These are phyloP conservation scores for Drosophila atroscutellata DNA, from an alignment of 2,888 invertebrate genomes.

Conservation along the genomic window DNA sequence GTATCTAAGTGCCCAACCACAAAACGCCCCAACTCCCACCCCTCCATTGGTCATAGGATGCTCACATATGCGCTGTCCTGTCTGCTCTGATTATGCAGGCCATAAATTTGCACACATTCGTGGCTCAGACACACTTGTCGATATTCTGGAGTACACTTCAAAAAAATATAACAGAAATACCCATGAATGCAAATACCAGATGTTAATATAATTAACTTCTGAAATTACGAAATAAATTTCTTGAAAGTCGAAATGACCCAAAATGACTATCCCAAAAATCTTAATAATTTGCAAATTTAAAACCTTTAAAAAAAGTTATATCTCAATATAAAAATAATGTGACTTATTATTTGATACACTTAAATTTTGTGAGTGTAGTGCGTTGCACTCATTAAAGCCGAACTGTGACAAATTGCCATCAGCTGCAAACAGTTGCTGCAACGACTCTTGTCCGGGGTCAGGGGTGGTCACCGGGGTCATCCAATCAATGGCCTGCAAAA, in stretches of 20 bases:
- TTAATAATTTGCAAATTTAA: background rate
- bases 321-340: background rate
- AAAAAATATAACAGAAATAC: background rate
- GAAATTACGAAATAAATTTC: background rate
- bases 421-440: constrained; percentile 63
- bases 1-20: constrained; percentile 35
- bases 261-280: background rate
- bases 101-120: constrained; percentile 63
- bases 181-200: background rate
- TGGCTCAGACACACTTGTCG: constrained; percentile 39
- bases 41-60: constrained; percentile 12
- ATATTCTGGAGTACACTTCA: constrained; percentile 31
- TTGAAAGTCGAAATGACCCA: background rate
- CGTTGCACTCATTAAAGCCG: constrained; percentile 12
- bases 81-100: constrained; percentile 56
- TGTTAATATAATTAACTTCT: background rate
- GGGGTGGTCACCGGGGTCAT: constrained; percentile 46
- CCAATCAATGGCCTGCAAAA: constrained; percentile 21
- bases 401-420: constrained; percentile 74
- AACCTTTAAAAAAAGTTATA: background rate
- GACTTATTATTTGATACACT: background rate
- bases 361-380: background rate
- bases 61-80: constrained; percentile 47
- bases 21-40: constrained; percentile 1
- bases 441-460: constrained; percentile 66